Evolutionary conservation across 2,113 vertebrate genomes (phyloP), one percentile per base, ranked within the genome.

Genomic region (Boulengeromyrus knoepffleri): DNA sequence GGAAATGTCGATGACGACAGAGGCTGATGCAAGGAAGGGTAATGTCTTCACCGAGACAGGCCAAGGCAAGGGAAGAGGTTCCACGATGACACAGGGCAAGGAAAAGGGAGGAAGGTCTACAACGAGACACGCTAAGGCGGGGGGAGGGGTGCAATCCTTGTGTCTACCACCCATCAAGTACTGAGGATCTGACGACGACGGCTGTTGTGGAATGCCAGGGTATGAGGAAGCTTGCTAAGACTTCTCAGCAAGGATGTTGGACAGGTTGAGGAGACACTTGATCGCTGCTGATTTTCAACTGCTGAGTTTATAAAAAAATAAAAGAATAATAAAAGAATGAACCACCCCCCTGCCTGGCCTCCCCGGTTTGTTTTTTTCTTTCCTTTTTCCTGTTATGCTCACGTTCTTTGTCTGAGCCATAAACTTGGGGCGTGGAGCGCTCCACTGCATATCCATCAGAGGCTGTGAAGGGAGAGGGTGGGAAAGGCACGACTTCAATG

Each of bases 261-360:
- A 56, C 56, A 85, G 53, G 89, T 62, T 88, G 91, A 92, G 58
- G 92, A 92, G 91, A 92, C 90, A 90, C 88, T 91, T 88, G 92
- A 94, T 95, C 93, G 94, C 88, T 93, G 93, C 53, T 95, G 94
- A 95, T 94, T 94, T 93, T 88, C 89, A 53, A 89, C 42, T 92
- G 92, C 90, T 0, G 39, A 90, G 89, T 93, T 93, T 31, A 31
- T 31, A 31, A 31, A 31, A 31, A 31, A 31, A 31, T 31, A 31
- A 31, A 31, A 31, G 31, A 31, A 31, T 31, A 31, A 88, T 53
- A 88, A 66, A 66, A 36, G 31, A 62, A 87, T 52, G 13, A 58
- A 53, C 19, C 52, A 47, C 46, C 52, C 45, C 27, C 86, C 86
- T 56, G 17, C 49, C 49, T 42, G 39, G 31, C 27, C 27, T 39